phyloP scores from a whole-genome alignment of 2,888 invertebrate genomes.

The Aleiodes alternator region DNA sequence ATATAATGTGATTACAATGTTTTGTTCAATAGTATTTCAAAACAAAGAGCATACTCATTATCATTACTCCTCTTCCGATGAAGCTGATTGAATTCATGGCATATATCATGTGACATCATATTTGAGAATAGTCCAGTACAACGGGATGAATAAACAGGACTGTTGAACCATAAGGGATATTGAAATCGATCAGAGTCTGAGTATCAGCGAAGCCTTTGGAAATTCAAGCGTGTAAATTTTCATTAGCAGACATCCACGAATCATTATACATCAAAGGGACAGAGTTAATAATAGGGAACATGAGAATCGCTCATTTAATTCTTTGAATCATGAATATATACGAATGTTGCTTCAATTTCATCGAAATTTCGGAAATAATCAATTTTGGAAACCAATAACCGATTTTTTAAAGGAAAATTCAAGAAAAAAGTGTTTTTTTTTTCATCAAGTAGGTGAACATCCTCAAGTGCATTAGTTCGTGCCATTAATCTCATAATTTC shows the following conservation, averaged over 20 bases:
- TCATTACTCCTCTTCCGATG: background rate
- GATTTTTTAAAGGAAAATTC: too few relatives aligned
- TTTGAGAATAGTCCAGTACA: background rate
- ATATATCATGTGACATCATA: background rate
- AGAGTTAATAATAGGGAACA: background rate
- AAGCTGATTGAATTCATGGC: background rate
- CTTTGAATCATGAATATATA: background rate
- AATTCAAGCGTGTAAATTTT: slow-evolving; percentile 48
- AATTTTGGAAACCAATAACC: too few relatives aligned
- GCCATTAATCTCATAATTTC: too few relatives aligned
- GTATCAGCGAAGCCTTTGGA: slow-evolving; percentile 36
- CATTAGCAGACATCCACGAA: slow-evolving; percentile 41
- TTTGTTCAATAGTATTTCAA: background rate
- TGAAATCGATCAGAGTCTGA: slow-evolving; percentile 34
- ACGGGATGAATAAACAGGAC: background rate
- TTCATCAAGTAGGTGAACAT: too few relatives aligned
- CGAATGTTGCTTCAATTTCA: too few relatives aligned
- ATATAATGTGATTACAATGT: too few relatives aligned
- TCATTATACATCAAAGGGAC: slow-evolving; percentile 44
- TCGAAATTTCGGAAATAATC: too few relatives aligned
- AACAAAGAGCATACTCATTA: background rate
- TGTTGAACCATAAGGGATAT: slow-evolving; percentile 20
- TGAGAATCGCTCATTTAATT: slow-evolving; percentile 1
- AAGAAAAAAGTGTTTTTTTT: too few relatives aligned
- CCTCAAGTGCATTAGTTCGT: too few relatives aligned